These are phyloP conservation scores for Proisotoma minuta DNA, from an alignment of 2,888 invertebrate species.

Conservation along the genomic window DNA sequence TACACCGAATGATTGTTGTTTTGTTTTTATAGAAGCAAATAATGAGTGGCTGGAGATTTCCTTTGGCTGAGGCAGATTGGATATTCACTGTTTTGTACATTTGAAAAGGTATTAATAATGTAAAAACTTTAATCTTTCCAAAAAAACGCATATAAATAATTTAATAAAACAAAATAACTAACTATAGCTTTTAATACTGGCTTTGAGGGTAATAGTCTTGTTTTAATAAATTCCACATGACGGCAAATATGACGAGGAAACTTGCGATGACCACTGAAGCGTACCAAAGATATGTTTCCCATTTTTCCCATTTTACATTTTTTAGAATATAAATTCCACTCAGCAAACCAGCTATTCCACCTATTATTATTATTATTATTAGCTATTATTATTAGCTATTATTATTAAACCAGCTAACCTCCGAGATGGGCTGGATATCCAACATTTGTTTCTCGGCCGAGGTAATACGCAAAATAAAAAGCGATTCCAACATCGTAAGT, in stretches of 20 bases:
- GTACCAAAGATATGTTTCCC: conserved; percentile 81
- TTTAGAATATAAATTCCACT: conserved; percentile 74
- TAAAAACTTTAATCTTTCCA: background rate
- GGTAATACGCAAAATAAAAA: conserved; percentile 77
- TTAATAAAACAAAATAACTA: background rate
- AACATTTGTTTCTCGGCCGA: conserved; percentile 67
- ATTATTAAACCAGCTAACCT: conserved; percentile 55
- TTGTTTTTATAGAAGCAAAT: background rate
- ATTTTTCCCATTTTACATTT: conserved; percentile 71
- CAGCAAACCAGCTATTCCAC: conserved; percentile 67
- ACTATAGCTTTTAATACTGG: background rate
- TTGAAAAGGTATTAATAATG: background rate
- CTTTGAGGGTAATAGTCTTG: conserved; percentile 38
- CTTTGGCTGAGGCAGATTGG: background rate
- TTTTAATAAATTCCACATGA: conserved; percentile 64
- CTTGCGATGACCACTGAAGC: conserved; percentile 67
- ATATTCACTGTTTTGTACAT: background rate
- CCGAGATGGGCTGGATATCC: conserved; percentile 93
- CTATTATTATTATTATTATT: background rate
- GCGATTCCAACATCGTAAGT: conserved; percentile 83
- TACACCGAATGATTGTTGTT: background rate
- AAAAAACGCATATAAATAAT: background rate
- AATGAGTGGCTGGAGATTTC: background rate
- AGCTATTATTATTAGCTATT: background rate
- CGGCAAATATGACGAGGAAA: conserved; percentile 65